Evolutionary conservation across 2,113 vertebrate species (phyloP).

Genomic region (Nibea albiflora): DNA sequence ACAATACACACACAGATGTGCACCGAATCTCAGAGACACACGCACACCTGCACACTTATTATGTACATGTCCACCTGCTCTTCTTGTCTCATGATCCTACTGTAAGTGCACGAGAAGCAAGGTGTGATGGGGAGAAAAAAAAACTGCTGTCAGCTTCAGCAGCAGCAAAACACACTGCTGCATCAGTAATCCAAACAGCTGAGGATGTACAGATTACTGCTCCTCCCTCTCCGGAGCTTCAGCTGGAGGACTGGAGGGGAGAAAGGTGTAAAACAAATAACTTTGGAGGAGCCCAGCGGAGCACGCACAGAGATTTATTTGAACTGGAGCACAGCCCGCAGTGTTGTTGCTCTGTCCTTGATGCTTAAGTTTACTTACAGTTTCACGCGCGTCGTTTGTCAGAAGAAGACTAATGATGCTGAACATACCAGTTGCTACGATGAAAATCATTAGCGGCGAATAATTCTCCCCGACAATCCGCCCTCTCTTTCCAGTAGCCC

Average conservation of each 20-base stretch:
- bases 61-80: slow-evolving; percentile 22
- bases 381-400: slow-evolving; percentile 39
- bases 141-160: slow-evolving; percentile 29
- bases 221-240: slow-evolving; percentile 23
- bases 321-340: slow-evolving; percentile 28
- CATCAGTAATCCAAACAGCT: slow-evolving; percentile 53
- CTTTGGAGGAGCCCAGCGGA: slow-evolving; percentile 33
- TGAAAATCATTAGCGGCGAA: slow-evolving; percentile 54
- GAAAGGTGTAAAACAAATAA: slow-evolving; percentile 60
- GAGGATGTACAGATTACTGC: slow-evolving; percentile 50
- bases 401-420: slow-evolving; percentile 39
- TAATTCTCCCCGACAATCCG: slow-evolving; percentile 37
- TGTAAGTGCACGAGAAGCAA: slow-evolving; percentile 24
- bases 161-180: slow-evolving; percentile 24
- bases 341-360: slow-evolving; percentile 47
- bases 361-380: slow-evolving; percentile 50
- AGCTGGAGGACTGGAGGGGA: slow-evolving; percentile 30
- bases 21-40: not conserved
- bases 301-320: slow-evolving; percentile 53
- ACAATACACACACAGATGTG: not conserved
- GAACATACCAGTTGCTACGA: slow-evolving; percentile 27
- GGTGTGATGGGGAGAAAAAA: slow-evolving; percentile 42
- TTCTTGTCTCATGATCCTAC: not conserved
- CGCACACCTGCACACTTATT: slow-evolving; percentile 6
- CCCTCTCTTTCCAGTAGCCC: slow-evolving; percentile 24